Percentiles rank a stretch among this genome's conserved stretches.
Conservation (phyloP, 1,140 invertebrate genomes). For the Sycophaga agraensis region DNA sequence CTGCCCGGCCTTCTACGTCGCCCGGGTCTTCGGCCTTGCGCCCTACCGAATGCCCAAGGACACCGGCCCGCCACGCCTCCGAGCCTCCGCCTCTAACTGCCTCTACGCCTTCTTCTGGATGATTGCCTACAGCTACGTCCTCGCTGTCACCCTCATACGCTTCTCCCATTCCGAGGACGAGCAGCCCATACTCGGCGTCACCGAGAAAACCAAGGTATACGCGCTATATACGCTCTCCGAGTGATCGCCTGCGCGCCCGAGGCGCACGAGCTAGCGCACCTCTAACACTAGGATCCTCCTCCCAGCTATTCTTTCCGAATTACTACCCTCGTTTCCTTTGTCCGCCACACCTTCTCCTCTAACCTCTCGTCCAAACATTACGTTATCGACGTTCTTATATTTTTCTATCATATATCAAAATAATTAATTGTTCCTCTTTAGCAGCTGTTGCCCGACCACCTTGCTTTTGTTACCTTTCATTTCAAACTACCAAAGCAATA, state of each 20-base stretch:
- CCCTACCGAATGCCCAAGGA: slow-evolving; percentile 43
- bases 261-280: too few relatives aligned
- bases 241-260: neutral
- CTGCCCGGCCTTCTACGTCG: slow-evolving; percentile 39
- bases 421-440: too few relatives aligned
- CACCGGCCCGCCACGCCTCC: neutral
- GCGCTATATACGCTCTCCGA: neutral
- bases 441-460: too few relatives aligned
- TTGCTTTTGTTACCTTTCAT: too few relatives aligned
- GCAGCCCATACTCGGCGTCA: slow-evolving; percentile 22
- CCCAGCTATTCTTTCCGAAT: too few relatives aligned
- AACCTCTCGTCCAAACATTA: too few relatives aligned
- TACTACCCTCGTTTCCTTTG: too few relatives aligned
- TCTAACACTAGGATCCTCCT: too few relatives aligned
- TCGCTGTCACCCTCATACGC: neutral
- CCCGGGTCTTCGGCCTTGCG: slow-evolving; percentile 44
- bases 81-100: neutral
- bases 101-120: neutral
- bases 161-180: neutral
- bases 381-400: too few relatives aligned
- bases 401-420: too few relatives aligned
- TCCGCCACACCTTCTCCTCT: too few relatives aligned
- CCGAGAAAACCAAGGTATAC: slow-evolving; percentile 44
- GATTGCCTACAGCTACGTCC: neutral
- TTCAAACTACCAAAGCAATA: too few relatives aligned